Evolutionary conservation across 1,140 invertebrate species (phyloP), one percentile per base, ranked within the genome.

Genomic region (Drosophila murphyi): DNA sequence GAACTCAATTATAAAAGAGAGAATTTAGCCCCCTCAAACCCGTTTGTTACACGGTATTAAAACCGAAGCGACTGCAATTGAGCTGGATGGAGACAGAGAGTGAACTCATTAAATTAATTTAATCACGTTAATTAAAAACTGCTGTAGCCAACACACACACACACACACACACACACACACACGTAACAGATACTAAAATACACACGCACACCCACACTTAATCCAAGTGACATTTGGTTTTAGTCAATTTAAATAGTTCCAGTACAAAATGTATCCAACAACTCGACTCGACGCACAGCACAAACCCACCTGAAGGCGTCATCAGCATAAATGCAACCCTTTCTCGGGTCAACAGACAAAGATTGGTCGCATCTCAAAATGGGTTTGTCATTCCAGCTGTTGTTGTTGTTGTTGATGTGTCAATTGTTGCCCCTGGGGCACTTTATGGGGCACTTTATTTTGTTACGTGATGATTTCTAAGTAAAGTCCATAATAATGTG

Each of bases 101-200:
- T 37, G 51, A 69, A 73, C 81, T 85, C 81, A 85, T 85, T 85
- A 85, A 85, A 85, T 85, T 85, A 85, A 85, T 85, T 85, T 85
- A 85, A 85, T 85, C 81, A 85, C 81, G 64, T 85, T 85, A 85
- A 85, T 85, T 85, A 85, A 85, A 85, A 85, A 85, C 63, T 59
- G 56, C 64, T 56, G 41, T 68, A 62, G 28, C 63, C 35, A 29
- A 55, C 55, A 52, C 50, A 60, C 50, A 48, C 47, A 68, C 50
- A 60, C 37, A 32, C 31, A 37, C 34, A 50, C 34, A 60, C 50
- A 48, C 47, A 68, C 50, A 60, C 37, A 32, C 31, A 37, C 34
- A 50, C 34, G 20, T 1, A 20, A 20, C 20, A 20, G 20, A 20
- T 20, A 20, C 20, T 20, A 20, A 20, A 20, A 20, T 20, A 32